Conservation (phyloP, 1,140 invertebrate genomes). For the Batillaria attramentaria region DNA sequence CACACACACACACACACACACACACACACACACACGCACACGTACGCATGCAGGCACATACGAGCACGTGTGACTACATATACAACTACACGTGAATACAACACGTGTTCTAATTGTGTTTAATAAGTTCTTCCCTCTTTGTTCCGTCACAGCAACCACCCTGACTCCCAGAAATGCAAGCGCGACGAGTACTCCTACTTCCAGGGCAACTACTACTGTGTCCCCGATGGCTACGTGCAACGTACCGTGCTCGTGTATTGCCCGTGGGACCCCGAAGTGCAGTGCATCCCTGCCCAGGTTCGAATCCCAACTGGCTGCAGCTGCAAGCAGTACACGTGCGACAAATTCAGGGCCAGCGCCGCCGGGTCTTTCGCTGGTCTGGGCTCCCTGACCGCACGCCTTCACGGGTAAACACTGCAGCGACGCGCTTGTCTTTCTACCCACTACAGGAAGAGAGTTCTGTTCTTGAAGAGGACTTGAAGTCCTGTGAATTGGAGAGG, state of each 20-base stretch:
- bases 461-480: no score
- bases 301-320: slow-evolving; percentile 35
- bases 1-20: neutral
- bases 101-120: neutral
- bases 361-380: slow-evolving; percentile 40
- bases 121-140: neutral
- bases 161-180: slow-evolving; percentile 26
- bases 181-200: slow-evolving; percentile 4
- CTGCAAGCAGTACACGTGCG: slow-evolving; percentile 39
- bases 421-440: no score
- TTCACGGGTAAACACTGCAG: no score
- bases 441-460: no score
- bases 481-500: no score
- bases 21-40: neutral
- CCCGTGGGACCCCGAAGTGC: slow-evolving; percentile 24
- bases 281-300: slow-evolving; percentile 26
- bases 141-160: neutral
- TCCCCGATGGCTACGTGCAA: slow-evolving; percentile 35
- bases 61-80: slow-evolving; percentile 3
- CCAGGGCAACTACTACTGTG: slow-evolving; percentile 36
- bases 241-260: slow-evolving; percentile 32
- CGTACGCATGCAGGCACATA: slow-evolving; percentile 2
- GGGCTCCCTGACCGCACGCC: neutral
- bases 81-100: neutral
- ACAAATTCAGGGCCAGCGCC: slow-evolving; percentile 26